Conservation (phyloP, 2,888 invertebrate species). For the Laspeyria flexula region DNA sequence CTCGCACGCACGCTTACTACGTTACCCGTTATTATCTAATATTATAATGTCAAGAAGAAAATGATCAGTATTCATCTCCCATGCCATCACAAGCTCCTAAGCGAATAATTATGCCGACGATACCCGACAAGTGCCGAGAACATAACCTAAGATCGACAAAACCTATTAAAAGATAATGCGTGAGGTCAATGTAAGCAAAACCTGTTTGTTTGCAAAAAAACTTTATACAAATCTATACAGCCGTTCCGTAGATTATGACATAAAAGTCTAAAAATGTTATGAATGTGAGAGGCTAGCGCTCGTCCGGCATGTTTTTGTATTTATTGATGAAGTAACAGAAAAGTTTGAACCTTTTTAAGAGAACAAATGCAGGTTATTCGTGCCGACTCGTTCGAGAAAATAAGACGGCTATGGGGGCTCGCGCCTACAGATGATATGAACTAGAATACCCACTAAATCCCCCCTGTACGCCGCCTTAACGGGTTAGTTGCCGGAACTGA, state of each 20-base stretch:
- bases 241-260: conserved; percentile 14
- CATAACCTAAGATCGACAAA: conserved; percentile 10
- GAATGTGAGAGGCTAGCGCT: not conserved
- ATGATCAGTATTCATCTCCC: conserved; percentile 1
- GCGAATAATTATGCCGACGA: conserved; percentile 11
- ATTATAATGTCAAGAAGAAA: not conserved
- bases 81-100: conserved; percentile 1
- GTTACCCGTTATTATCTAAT: too few relatives aligned
- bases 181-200: conserved; percentile 17
- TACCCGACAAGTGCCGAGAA: not conserved
- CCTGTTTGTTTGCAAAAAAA: conserved; percentile 18
- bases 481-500: too few relatives aligned
- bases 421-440: too few relatives aligned
- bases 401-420: too few relatives aligned
- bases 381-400: too few relatives aligned
- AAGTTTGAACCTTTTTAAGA: too few relatives aligned
- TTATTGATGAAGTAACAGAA: too few relatives aligned
- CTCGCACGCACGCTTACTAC: too few relatives aligned
- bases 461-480: too few relatives aligned
- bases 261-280: not conserved
- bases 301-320: too few relatives aligned
- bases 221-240: conserved; percentile 6
- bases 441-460: too few relatives aligned
- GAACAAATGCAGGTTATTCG: too few relatives aligned
- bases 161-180: conserved; percentile 20